Evolutionary conservation across 2,113 vertebrate species (phyloP), one percentile per base, ranked within the genome.

Genomic region (Hydrolagus affinis): DNA sequence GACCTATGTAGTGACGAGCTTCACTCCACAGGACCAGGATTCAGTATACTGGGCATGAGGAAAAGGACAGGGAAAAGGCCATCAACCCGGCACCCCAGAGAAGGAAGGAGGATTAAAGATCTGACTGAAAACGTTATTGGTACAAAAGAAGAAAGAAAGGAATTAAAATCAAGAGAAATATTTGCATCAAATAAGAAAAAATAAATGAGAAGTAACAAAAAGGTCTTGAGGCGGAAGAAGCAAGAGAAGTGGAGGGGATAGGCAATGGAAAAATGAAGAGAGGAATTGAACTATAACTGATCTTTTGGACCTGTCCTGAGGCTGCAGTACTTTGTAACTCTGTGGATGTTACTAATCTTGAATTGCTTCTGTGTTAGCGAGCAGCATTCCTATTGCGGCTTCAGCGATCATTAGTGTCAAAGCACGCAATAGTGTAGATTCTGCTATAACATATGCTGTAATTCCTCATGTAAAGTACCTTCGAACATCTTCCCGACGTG

Each of bases 211-310:
- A 83, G 56, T 12, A 30, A 4, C 32, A 66, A 56, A 83, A 83
- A 30, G 32, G 62, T 83, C 19, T 21, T 83, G 25, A 17, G 66
- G 21, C 25, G 14, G 25, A 66, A 66, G 78, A 32, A 66, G 8
- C 30, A 28, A 66, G 76, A 28, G 32, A 32, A 66, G 1, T 83
- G 66, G 59, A 62, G 59, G 60, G 60, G 10, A 66, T 21, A 75
- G 72, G 32, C 32, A 75, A 75, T 56, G 32, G 73, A 75, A 75
- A 30, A 75, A 75, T 15, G 78, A 66, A 66, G 62, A 66, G 78
- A 66, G 60, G 8, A 66, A 66, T 64, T 83, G 62, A 44, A 44
- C 44, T 44, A n/a, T n/a, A 62, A 28, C 17, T 66, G 14, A 23
- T 0, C 23, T 78, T n/a, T 78, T 14, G 25, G 76, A n/a, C 76